Evolutionary conservation across 2,113 vertebrate species (phyloP), one percentile per base, ranked within the genome.

Genomic region (Cololabis saira): DNA sequence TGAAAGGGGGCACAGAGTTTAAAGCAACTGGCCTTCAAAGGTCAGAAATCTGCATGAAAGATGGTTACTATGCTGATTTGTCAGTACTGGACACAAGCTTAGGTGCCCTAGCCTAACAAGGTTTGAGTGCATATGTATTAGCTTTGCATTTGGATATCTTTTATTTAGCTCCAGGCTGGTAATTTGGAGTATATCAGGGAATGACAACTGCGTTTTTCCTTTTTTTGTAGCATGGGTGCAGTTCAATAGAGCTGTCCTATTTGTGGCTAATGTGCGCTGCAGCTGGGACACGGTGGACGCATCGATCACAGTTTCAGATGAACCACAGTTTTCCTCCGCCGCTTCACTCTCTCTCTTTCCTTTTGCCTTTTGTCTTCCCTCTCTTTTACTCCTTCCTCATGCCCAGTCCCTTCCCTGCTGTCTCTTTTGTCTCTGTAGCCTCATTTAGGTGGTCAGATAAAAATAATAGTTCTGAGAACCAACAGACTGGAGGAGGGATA

Each of bases 301-400:
- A 91, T 92, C 85, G 89, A 93, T 92, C 87, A 82, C 43, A 66
- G 76, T 78, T 89, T 89, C 84, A 85, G 73, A 88, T 78, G 83
- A 88, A 87, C 89, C 83, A 71, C 48, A 37, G 33, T 84, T 83
- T 86, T 80, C 81, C 70, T 79, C 80, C 74, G 54, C 55, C 7
- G 54, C 82, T 79, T 67, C 27, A 56, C 78, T 76, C 75, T 27
- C 33, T 70, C 77, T 80, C 56, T 63, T 69, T n/a, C n/a, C 15
- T 16, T 50, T 58, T 17, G 53, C 60, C 21, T n/a, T n/a, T n/a
- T 78, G 47, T 71, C 50, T 53, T 60, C 54, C 37, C 63, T 48
- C 54, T 45, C 57, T 76, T 51, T 1, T 69, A 78, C 68, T 48
- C 61, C 19, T 59, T 72, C 54, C 76, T 71, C 49, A n/a, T n/a